phyloP scores from a whole-genome alignment of 2,113 vertebrate genomes.

The Zosterops pallidus region DNA sequence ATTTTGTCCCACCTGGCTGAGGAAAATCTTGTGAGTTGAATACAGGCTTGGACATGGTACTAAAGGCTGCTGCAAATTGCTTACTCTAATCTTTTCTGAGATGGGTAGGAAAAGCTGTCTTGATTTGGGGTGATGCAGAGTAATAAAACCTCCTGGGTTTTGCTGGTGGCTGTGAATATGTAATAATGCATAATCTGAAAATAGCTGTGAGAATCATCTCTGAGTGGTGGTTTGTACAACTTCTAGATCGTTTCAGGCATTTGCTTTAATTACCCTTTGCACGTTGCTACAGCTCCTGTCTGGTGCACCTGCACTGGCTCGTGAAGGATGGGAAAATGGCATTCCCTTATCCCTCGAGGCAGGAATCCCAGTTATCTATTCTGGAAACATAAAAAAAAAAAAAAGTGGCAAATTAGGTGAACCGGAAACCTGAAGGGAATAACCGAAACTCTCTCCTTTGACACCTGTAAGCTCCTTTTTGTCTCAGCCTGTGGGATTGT shows the following conservation, averaged over 20 bases:
- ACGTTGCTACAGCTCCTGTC: constrained; percentile 54
- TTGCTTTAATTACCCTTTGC: constrained; percentile 56
- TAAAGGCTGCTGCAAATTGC: neutral
- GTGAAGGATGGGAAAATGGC: constrained; percentile 60
- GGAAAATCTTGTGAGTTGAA: neutral
- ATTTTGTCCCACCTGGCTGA: neutral
- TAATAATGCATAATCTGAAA: constrained; percentile 32
- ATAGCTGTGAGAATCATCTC: constrained; percentile 46
- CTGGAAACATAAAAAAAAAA: constrained; percentile 31
- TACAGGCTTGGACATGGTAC: neutral
- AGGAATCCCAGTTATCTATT: constrained; percentile 53
- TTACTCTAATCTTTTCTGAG: neutral
- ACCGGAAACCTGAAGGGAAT: constrained; percentile 29
- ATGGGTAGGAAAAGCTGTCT: neutral
- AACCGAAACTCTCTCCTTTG: constrained; percentile 26
- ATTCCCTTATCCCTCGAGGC: constrained; percentile 51
- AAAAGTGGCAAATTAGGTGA: constrained; percentile 17
- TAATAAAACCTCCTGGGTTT: neutral
- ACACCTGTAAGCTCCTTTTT: neutral
- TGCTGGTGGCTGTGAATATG: constrained; percentile 32
- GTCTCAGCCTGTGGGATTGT: neutral
- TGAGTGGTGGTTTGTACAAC: constrained; percentile 7
- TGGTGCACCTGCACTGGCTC: constrained; percentile 64
- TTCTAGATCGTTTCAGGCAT: constrained; percentile 15
- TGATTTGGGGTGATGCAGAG: neutral